Percentiles rank a stretch among this genome's conserved stretches.
These are phyloP conservation scores for Monochamus saltuarius DNA, from an alignment of 1,140 invertebrate species.

Conservation along the genomic window DNA sequence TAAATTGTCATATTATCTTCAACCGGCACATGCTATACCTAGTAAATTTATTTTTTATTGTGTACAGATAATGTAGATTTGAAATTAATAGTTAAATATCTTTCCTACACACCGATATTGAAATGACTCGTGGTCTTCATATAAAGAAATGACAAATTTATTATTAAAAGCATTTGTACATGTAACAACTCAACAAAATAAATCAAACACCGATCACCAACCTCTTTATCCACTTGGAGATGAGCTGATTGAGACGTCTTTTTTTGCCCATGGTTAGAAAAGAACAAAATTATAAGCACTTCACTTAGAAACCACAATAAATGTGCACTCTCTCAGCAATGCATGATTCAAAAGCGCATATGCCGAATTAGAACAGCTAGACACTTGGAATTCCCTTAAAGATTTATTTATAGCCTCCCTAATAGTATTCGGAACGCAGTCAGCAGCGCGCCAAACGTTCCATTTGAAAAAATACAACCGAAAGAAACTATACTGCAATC, in stretches of 20 bases:
- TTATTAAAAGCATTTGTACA: no score
- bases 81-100: no score
- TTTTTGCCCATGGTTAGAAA: slow-evolving; percentile 32
- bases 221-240: slow-evolving; percentile 43
- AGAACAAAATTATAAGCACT: neutral
- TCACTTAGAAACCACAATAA: neutral
- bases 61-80: no score
- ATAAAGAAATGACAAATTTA: no score
- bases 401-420: slow-evolving; percentile 7
- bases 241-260: slow-evolving; percentile 35
- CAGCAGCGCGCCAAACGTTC: neutral
- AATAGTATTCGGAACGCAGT: slow-evolving; percentile 1
- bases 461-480: neutral
- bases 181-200: neutral
- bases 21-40: no score
- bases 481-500: neutral
- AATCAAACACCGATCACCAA: slow-evolving; percentile 21
- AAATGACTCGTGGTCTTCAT: no score
- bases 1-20: no score
- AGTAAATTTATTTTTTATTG: no score
- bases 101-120: no score
- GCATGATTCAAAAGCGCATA: slow-evolving; percentile 21
- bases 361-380: neutral
- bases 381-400: neutral
- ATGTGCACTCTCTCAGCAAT: neutral